Base-by-base conservation (phyloP, 1,140 invertebrate species). In the Pentalonia nigronervosa region DNA sequence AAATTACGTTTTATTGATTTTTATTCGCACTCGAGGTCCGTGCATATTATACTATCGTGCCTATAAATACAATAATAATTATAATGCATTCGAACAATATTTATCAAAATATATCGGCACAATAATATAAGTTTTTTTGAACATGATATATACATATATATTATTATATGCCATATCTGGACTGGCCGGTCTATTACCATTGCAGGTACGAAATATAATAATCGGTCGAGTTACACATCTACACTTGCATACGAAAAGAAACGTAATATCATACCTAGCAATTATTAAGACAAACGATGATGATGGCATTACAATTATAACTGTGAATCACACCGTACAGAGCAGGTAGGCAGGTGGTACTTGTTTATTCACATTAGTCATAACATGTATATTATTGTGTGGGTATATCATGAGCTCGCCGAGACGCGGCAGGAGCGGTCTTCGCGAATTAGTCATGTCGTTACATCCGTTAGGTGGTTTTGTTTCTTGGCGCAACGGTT, bases 391-490 rank as follows among this genome's bases (percentile, higher is more conserved):
- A 56, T 56, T 48, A 56, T n/a, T 67, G 60, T 67, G 60, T 67
- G n/a, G 60, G 60, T 67, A 60, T 60, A 67, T 67, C n/a, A 67
- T n/a, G 25, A 4, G n/a, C 60, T 30, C 4, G 60, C 30, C 30
- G 56, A 30, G 60, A 67, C 60, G n/a, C 60, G 30, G 4, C 60
- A 30, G 60, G 60, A 67, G 60, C 60, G 60, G 60, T 67, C 60
- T 67, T 67, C 60, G 30, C 60, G 60, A 67, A 67, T 67, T 67
- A 67, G 60, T 67, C 60, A 67, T 67, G 60, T 67, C 60, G 60
- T 67, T 67, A 67, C 60, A 67, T 67, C 60, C 60, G 60, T 67
- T 67, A 67, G 30, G 14, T 4, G 60, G 60, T 67, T 67, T 67
- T 67, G 60, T 67, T 67, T 67, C 60, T 67, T 30, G 30, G 30